Percentiles rank a stretch among this genome's conserved stretches.
Evolutionary conservation across 2,797 vertebrate genomes (phyloP).

Genomic region (Falco berigora): DNA sequence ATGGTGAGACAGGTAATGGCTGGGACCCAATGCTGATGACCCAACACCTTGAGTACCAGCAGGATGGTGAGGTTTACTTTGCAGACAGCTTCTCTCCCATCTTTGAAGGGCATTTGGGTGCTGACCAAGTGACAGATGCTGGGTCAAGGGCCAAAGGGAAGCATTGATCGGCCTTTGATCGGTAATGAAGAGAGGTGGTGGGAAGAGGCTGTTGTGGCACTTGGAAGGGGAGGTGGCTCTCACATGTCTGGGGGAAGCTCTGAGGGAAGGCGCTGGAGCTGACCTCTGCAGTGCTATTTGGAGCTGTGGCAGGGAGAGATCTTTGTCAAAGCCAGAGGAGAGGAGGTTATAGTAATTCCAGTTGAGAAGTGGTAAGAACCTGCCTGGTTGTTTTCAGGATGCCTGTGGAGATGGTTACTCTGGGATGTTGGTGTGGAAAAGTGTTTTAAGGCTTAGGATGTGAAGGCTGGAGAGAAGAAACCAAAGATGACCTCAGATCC

Average conservation of each 20-base stretch:
- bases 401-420: background rate
- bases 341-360: background rate
- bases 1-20: background rate
- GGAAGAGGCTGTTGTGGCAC: background rate
- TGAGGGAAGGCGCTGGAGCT: background rate
- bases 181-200: background rate
- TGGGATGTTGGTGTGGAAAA: background rate
- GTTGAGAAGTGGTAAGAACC: background rate
- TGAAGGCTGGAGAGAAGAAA: background rate
- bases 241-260: background rate
- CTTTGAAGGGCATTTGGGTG: background rate
- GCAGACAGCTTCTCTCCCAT: background rate
- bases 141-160: background rate
- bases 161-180: background rate
- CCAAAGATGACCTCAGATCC: background rate
- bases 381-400: background rate
- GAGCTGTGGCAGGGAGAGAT: background rate
- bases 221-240: background rate
- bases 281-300: background rate
- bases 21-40: background rate
- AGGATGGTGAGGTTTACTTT: background rate
- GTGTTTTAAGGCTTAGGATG: background rate
- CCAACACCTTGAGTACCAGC: background rate
- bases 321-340: background rate
- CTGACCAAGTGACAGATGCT: background rate